Percentiles rank a stretch among this genome's conserved stretches.
phyloP scores from a whole-genome alignment of 2,888 invertebrate species.

The Platerodrilus igneus region DNA sequence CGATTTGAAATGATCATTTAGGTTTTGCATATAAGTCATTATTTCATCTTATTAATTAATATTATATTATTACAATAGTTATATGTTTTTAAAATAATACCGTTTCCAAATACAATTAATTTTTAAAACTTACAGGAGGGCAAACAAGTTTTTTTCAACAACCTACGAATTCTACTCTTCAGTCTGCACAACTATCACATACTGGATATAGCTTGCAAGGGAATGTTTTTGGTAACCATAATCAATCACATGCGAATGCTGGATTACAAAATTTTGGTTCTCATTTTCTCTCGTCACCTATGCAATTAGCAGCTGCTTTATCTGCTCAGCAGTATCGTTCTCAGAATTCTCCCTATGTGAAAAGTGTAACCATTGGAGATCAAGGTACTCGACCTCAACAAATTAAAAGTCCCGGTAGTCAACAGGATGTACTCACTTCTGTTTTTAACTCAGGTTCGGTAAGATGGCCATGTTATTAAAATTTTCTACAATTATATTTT shows the following conservation, averaged over 20 bases:
- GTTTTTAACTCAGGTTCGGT: constrained; percentile 53
- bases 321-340: constrained; percentile 61
- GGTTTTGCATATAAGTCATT: too few relatives aligned
- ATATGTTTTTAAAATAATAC: too few relatives aligned
- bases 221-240: constrained; percentile 49
- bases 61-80: too few relatives aligned
- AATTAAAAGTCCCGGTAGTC: constrained; percentile 54
- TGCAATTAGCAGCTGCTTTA: constrained; percentile 58
- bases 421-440: constrained; percentile 52
- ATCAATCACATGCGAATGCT: constrained; percentile 48
- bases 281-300: constrained; percentile 58
- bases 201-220: constrained; percentile 50
- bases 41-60: too few relatives aligned
- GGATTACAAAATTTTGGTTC: constrained; percentile 53
- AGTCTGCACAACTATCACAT: constrained; percentile 47
- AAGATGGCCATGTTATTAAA: neutral
- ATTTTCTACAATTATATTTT: neutral
- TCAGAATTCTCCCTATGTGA: constrained; percentile 48
- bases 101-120: too few relatives aligned
- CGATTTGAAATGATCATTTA: too few relatives aligned
- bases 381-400: constrained; percentile 48
- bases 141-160: constrained; percentile 52
- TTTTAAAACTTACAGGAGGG: constrained; percentile 44
- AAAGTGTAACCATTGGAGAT: constrained; percentile 40
- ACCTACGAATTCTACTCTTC: constrained; percentile 47